Evolutionary conservation across 2,113 vertebrate genomes (phyloP), one percentile per base, ranked within the genome.

Genomic region (Melospiza georgiana): DNA sequence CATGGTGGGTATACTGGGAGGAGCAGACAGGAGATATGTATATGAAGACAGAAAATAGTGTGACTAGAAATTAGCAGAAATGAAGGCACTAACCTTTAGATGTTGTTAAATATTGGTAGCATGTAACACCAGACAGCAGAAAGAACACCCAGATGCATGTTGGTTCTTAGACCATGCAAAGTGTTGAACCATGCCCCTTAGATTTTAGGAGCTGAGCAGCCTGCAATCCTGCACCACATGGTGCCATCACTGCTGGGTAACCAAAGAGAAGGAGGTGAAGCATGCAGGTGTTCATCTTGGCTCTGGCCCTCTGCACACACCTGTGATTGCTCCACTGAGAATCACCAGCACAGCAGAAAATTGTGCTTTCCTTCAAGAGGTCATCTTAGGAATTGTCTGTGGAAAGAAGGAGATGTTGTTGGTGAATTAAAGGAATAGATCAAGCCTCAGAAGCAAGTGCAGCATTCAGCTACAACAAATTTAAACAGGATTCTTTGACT

Each of bases 401-500:
- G 67, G 74, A 80, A 54, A 90, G 63, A 76, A 79, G 54, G 62
- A 91, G 84, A 71, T 58, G 63, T 25, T 66, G 44, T 78, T 74
- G 93, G 39, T 80, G 72, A 82, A 93, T 73, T 52, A 62, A 37
- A 76, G 57, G 35, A 72, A 30, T 30, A 55, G 6, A 65, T 44
- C 71, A 78, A 94, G 63, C 33, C 67, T 85, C 63, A 48, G 46
- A 90, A 74, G 43, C 55, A 89, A 69, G 43, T 24, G 33, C 51
- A 66, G 35, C 55, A 25, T 72, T 76, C 71, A 76, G 35, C 28
- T 51, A 85, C 20, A 61, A 84, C 25, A 63, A 91, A 85, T 77
- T 35, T 73, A 87, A 91, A 92, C 55, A 90, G 87, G 46, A 72
- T 59, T 79, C 67, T 95, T 91, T 77, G 75, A 67, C 87, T 93